These are phyloP conservation scores for Trogon melanurus DNA, from an alignment of 2,113 vertebrate genomes.

Conservation along the genomic window DNA sequence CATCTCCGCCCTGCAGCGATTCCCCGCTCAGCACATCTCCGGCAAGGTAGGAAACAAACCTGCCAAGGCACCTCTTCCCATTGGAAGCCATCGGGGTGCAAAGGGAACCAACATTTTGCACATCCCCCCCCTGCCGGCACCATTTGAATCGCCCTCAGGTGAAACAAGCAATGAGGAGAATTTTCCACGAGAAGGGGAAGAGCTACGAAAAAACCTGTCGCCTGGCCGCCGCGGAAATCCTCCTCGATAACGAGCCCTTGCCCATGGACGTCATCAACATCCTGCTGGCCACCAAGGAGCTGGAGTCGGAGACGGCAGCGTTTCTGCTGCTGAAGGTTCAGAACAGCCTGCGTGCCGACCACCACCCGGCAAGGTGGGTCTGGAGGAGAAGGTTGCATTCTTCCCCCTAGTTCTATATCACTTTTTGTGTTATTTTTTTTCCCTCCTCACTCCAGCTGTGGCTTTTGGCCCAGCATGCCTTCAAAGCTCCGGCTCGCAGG, in stretches of 20 bases:
- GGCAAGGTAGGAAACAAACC: not conserved
- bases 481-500: not conserved
- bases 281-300: slow-evolving; percentile 7
- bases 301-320: slow-evolving; percentile 31
- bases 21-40: not conserved
- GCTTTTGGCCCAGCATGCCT: not conserved
- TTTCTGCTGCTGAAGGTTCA: slow-evolving; percentile 67
- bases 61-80: not conserved
- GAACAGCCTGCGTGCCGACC: not conserved
- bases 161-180: slow-evolving; percentile 60
- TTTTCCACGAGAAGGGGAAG: slow-evolving; percentile 62
- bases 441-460: not conserved
- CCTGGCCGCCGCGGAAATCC: slow-evolving; percentile 61
- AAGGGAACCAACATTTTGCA: no score
- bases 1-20: slow-evolving; percentile 45
- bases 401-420: accelerated
- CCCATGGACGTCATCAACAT: slow-evolving; percentile 69
- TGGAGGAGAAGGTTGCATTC: not conserved
- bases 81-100: not conserved
- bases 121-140: no score
- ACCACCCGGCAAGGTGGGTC: slow-evolving; percentile 52
- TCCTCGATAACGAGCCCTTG: slow-evolving; percentile 34
- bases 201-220: slow-evolving; percentile 38
- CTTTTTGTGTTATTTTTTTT: not conserved
- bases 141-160: slow-evolving; percentile 12